Evolutionary conservation across 2,797 vertebrate species (phyloP).

Genomic region (Anguilla anguilla): DNA sequence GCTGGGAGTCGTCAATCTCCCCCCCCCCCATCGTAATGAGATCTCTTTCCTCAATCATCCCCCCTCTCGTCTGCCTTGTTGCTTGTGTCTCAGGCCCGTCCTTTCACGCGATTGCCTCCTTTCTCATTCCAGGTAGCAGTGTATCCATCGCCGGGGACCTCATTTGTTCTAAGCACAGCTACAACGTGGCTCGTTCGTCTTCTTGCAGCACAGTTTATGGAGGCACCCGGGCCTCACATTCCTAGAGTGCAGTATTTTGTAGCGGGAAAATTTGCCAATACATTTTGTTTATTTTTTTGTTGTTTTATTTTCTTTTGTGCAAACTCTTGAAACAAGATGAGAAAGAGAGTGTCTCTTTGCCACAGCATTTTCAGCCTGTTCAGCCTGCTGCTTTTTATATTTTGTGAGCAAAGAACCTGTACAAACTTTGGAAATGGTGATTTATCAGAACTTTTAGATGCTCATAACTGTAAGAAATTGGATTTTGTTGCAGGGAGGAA

Average conservation of each 20-base stretch:
- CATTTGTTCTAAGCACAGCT: conserved; percentile 6
- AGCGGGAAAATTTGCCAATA: not conserved
- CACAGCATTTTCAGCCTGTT: not conserved
- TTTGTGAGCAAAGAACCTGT: not conserved
- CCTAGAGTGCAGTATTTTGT: not conserved
- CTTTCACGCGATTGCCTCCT: conserved; percentile 7
- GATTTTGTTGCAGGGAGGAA: too few relatives aligned
- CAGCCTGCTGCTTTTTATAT: not conserved
- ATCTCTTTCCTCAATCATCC: conserved; percentile 12
- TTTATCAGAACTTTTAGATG: not conserved
- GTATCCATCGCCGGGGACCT: not conserved
- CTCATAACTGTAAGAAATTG: not conserved
- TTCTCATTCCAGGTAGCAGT: not conserved
- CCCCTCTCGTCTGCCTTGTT: not conserved
- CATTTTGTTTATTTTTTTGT: not conserved
- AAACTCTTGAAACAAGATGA: too few relatives aligned
- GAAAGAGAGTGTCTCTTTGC: too few relatives aligned
- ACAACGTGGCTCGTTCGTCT: not conserved
- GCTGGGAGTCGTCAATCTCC: conserved; percentile 1
- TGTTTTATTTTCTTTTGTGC: not conserved
- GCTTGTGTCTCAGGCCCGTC: not conserved
- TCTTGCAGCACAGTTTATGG: not conserved
- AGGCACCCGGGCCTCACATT: not conserved
- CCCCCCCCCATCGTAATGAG: conserved; percentile 18
- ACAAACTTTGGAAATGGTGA: not conserved